Percentiles rank a stretch among this genome's conserved stretches.
phyloP scores from a whole-genome alignment of 2,113 vertebrate species.

The Xiphophorus maculatus region DNA sequence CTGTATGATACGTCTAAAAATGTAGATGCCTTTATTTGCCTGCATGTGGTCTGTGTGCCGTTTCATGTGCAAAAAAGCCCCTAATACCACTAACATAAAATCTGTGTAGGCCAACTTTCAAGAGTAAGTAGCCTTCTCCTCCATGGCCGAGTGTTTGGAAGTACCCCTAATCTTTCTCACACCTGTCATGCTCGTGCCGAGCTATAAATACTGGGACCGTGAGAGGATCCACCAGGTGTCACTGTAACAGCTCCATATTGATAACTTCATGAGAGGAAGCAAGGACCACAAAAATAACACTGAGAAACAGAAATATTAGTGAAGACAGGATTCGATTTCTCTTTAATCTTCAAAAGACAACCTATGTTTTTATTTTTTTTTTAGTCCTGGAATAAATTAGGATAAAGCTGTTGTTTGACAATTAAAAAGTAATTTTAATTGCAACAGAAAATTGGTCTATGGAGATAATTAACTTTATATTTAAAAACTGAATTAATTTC shows the following conservation, averaged over 20 bases:
- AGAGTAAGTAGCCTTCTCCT: constrained; percentile 17
- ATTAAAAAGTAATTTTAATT: not conserved
- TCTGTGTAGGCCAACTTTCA: constrained; percentile 23
- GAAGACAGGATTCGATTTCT: constrained; percentile 1
- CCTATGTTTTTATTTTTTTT: not conserved
- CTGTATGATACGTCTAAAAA: not conserved
- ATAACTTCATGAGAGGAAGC: constrained; percentile 2
- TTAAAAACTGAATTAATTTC: not conserved
- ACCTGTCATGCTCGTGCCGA: constrained; percentile 56
- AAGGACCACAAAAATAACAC: too few species aligned
- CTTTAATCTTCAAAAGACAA: not conserved
- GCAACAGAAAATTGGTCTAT: not conserved
- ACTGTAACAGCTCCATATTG: constrained; percentile 19
- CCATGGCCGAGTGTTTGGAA: constrained; percentile 24
- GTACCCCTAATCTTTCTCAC: constrained; percentile 67
- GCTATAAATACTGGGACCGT: constrained; percentile 66
- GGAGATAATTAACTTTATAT: not conserved
- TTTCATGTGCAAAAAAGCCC: not conserved
- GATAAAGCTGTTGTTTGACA: too few species aligned
- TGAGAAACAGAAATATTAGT: not conserved
- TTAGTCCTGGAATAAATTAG: not conserved
- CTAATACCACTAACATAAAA: constrained; percentile 16
- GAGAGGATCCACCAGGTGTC: constrained; percentile 57
- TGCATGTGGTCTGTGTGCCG: not conserved
- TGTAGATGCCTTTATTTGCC: not conserved